Percentiles rank a stretch among this genome's conserved stretches.
phyloP scores from a whole-genome alignment of 1,140 invertebrate species.

The Helicoverpa zea region DNA sequence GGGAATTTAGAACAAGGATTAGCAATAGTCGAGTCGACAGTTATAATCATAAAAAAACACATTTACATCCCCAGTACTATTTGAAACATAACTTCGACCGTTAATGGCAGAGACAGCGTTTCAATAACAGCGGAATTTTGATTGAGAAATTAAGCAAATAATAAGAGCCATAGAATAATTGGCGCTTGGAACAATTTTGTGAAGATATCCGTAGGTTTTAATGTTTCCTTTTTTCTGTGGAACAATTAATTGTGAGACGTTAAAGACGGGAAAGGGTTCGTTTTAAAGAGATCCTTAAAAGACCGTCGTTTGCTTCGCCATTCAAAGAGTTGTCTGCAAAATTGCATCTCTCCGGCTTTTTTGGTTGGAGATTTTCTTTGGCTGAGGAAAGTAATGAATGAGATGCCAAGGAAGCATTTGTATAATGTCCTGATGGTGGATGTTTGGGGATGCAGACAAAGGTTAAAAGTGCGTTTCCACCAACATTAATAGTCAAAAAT shows the following conservation, averaged over 20 bases:
- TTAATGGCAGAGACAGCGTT: constrained; percentile 4
- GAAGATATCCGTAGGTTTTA: constrained; percentile 19
- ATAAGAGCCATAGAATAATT: not conserved
- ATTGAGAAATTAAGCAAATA: constrained; percentile 45
- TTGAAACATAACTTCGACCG: not conserved
- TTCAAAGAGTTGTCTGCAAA: constrained; percentile 31
- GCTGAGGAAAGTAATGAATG: constrained; percentile 25
- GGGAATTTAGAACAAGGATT: constrained; percentile 31
- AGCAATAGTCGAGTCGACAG: constrained; percentile 5
- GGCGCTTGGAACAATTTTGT: not conserved
- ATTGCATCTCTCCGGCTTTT: constrained; percentile 24
- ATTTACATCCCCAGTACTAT: constrained; percentile 24
- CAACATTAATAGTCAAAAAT: constrained; percentile 2
- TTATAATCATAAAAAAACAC: constrained; percentile 32
- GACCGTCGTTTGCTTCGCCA: constrained; percentile 10
- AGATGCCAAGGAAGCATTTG: no score
- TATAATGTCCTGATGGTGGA: not conserved
- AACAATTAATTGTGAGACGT: constrained; percentile 32
- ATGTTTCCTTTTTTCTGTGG: constrained; percentile 36
- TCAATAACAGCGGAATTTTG: constrained; percentile 13
- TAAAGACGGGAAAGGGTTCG: constrained; percentile 18
- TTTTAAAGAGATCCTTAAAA: not conserved
- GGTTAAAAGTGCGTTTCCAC: constrained; percentile 4
- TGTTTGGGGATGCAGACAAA: not conserved
- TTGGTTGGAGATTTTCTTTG: constrained; percentile 28